Evolutionary conservation across 2,113 vertebrate genomes (phyloP).

Genomic region (Myiozetetes cayanensis): DNA sequence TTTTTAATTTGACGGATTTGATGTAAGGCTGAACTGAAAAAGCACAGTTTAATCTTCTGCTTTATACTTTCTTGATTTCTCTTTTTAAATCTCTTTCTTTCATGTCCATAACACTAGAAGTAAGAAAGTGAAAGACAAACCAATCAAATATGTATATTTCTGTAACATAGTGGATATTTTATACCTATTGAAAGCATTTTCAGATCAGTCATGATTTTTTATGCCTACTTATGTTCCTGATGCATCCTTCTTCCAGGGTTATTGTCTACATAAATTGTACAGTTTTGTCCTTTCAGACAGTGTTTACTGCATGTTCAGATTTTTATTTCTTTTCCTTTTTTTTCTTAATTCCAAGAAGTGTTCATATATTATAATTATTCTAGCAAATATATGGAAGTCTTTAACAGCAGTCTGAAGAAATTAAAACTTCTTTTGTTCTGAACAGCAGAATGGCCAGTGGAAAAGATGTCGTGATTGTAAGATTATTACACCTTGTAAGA

Average conservation of each 20-base stretch:
- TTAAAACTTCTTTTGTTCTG: background rate
- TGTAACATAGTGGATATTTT: background rate
- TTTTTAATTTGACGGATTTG: background rate
- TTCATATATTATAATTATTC: background rate
- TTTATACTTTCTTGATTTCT: background rate
- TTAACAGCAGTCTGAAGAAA: background rate
- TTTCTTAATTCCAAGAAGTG: background rate
- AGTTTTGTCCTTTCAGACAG: background rate
- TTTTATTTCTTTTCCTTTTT: background rate
- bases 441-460: background rate
- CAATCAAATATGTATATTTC: background rate
- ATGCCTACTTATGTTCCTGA: background rate
- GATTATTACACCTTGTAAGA: background rate
- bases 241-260: background rate
- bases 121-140: background rate
- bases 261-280: fast-evolving
- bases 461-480: background rate
- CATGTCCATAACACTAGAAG: background rate
- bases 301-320: background rate
- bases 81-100: background rate
- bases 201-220: background rate
- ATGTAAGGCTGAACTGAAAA: background rate
- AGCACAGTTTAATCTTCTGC: background rate
- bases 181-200: background rate
- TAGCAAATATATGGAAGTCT: background rate